Conservation (phyloP, 2,888 invertebrate genomes). For the Dendrolimus houi region DNA sequence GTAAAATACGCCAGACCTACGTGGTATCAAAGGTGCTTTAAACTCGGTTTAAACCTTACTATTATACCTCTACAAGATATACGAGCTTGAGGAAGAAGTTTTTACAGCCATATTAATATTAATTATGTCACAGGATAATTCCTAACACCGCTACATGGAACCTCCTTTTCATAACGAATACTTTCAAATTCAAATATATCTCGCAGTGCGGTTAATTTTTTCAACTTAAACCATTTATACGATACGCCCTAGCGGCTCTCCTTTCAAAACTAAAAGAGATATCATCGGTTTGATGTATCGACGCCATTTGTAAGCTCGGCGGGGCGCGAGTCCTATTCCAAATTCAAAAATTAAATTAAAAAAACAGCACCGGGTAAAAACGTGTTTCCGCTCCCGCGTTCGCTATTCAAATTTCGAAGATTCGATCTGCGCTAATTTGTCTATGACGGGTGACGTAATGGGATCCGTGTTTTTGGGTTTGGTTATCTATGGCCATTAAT, state of each 20-base stretch:
- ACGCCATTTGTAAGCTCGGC: conserved; percentile 67
- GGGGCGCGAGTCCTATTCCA: conserved; percentile 58
- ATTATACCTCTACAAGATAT: too few species aligned
- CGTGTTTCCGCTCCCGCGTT: conserved; percentile 57
- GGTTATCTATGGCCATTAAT: not conserved
- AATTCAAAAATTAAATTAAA: conserved; percentile 72
- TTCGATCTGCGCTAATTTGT: conserved; percentile 72
- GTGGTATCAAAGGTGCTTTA: too few species aligned
- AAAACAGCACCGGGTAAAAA: conserved; percentile 51
- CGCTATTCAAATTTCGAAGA: conserved; percentile 55
- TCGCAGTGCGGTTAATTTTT: conserved; percentile 44
- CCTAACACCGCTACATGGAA: not conserved
- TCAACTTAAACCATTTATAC: conserved; percentile 45
- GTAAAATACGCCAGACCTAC: too few species aligned
- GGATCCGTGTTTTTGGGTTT: not conserved
- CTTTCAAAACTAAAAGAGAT: conserved; percentile 72
- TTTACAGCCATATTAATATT: not conserved
- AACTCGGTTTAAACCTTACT: too few species aligned
- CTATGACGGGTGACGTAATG: conserved; percentile 41
- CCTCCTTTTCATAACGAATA: conserved; percentile 15
- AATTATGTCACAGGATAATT: not conserved
- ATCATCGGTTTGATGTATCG: conserved; percentile 72
- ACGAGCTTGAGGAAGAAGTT: too few species aligned
- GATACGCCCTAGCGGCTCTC: conserved; percentile 55
- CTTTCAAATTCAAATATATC: conserved; percentile 38